phyloP scores from a whole-genome alignment of 2,888 invertebrate genomes.

The Eugnorisma glareosa region DNA sequence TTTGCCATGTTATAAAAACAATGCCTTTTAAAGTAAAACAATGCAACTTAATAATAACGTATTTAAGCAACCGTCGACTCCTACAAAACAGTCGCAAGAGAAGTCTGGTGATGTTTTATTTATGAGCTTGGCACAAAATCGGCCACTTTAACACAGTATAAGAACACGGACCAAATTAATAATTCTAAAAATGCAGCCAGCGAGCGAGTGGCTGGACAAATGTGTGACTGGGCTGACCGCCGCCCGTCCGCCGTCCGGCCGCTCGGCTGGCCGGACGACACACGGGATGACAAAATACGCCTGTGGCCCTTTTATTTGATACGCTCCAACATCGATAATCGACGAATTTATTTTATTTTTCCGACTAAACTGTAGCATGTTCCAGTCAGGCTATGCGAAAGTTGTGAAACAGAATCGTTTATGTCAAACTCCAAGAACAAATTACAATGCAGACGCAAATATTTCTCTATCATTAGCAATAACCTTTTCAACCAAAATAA shows the following conservation, averaged over 20 bases:
- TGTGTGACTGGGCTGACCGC: constrained; percentile 75
- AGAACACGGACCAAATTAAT: constrained; percentile 88
- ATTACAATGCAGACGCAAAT: constrained; percentile 20
- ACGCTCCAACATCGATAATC: constrained; percentile 63
- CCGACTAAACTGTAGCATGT: constrained; percentile 16
- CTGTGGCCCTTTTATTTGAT: constrained; percentile 72
- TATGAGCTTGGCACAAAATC: constrained; percentile 86
- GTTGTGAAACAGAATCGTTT: constrained; percentile 13
- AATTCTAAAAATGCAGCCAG: constrained; percentile 89
- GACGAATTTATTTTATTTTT: constrained; percentile 48
- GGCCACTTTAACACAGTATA: constrained; percentile 85
- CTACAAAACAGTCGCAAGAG: constrained; percentile 79
- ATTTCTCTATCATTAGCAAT: constrained; percentile 36
- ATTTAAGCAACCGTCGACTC: constrained; percentile 78
- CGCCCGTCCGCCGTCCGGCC: constrained; percentile 32
- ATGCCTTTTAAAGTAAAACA: constrained; percentile 72
- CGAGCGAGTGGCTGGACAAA: constrained; percentile 79
- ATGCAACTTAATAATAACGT: constrained; percentile 79
- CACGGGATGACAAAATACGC: constrained; percentile 78
- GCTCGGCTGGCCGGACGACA: constrained; percentile 37
- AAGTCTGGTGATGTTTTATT: constrained; percentile 85
- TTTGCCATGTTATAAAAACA: constrained; percentile 55
- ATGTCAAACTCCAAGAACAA: constrained; percentile 9
- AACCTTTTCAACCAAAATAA: constrained; percentile 37
- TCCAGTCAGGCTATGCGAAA: constrained; percentile 19